A percentile compares a stretch with the other conserved stretches of the same genome.
Conservation (phyloP, 1,140 invertebrate species). For the Bemisia tabaci region DNA sequence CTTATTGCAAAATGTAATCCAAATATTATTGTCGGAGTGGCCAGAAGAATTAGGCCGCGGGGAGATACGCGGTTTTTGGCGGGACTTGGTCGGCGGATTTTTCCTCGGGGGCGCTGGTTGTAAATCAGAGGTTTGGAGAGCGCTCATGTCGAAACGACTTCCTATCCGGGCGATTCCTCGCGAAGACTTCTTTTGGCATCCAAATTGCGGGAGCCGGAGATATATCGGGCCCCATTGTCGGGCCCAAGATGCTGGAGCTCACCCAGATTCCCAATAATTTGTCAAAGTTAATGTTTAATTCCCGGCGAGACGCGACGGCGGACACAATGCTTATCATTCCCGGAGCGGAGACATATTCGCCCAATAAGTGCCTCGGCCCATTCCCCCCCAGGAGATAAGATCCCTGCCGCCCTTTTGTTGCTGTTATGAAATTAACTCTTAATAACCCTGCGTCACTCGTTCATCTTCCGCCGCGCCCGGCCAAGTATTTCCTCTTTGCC, state of each 20-base stretch:
- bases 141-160: not conserved
- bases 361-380: not conserved
- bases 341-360: not conserved
- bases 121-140: no score
- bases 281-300: not conserved
- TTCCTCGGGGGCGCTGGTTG: no score
- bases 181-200: not conserved
- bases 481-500: no score
- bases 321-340: not conserved
- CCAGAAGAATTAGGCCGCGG: no score
- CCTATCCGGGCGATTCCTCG: not conserved
- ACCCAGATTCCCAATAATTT: not conserved
- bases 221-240: not conserved
- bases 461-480: no score
- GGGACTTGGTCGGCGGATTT: no score
- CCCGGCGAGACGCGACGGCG: not conserved
- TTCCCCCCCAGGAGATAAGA: not conserved
- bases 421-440: not conserved
- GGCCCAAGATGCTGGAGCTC: not conserved
- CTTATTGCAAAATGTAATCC: no score
- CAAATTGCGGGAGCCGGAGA: not conserved
- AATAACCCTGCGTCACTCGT: not conserved
- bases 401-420: not conserved
- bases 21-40: no score
- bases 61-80: no score